Evolutionary conservation across 2,797 vertebrate genomes (phyloP).

Genomic region (Enteromius fasciolatus): DNA sequence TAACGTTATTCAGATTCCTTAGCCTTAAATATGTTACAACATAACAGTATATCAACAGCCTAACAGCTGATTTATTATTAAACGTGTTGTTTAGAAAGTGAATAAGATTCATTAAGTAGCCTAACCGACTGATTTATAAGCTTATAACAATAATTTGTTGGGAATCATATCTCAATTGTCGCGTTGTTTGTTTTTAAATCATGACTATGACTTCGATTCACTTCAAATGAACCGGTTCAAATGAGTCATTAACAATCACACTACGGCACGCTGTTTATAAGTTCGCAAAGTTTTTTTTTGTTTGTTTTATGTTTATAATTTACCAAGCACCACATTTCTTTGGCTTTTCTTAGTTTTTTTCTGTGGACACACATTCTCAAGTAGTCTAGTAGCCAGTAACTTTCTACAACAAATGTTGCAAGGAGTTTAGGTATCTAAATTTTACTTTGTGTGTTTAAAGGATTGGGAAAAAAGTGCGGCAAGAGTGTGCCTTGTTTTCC

Average conservation of each 20-base stretch:
- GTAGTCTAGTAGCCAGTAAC: neutral
- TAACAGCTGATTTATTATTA: neutral
- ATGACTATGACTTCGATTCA: neutral
- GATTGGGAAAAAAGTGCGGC: slow-evolving; percentile 4
- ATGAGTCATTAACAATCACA: neutral
- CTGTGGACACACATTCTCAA: neutral
- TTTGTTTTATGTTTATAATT: neutral
- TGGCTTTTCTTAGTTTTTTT: slow-evolving; percentile 5
- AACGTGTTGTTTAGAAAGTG: neutral
- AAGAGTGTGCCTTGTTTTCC: slow-evolving; percentile 23
- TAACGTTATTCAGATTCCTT: neutral
- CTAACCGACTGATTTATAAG: neutral
- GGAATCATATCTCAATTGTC: neutral
- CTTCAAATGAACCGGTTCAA: slow-evolving; percentile 9
- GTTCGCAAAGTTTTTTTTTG: neutral
- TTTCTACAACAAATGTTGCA: neutral
- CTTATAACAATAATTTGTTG: neutral
- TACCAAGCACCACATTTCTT: neutral
- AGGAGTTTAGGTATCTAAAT: neutral
- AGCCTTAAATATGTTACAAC: neutral
- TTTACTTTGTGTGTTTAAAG: neutral
- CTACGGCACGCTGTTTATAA: too few species aligned
- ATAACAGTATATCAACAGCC: neutral
- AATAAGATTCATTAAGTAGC: neutral
- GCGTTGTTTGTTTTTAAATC: neutral